Evolutionary conservation across 2,113 vertebrate species (phyloP).

Genomic region (Carettochelys insculpta): DNA sequence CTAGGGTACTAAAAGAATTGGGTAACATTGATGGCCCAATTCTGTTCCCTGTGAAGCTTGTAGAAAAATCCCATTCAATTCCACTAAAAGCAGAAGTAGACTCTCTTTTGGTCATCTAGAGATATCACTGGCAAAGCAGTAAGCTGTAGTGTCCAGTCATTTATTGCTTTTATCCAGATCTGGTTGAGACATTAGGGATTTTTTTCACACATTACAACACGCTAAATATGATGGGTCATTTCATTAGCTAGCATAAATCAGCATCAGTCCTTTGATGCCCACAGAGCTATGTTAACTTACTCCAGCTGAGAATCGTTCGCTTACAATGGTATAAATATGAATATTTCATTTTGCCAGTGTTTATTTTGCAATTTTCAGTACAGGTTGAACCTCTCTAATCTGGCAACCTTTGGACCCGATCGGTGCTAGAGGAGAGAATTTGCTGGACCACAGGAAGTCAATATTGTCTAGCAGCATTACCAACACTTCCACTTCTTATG

Average conservation of each 20-base stretch:
- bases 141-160: background rate
- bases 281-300: background rate
- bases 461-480: too few species aligned
- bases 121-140: background rate
- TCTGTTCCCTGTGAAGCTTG: background rate
- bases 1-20: background rate
- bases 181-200: background rate
- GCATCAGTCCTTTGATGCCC: rapidly evolving
- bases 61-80: background rate
- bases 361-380: background rate
- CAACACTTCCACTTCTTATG: too few species aligned
- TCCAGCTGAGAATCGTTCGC: background rate
- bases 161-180: rapidly evolving
- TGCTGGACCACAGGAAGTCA: too few species aligned
- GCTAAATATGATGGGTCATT: background rate
- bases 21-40: background rate
- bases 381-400: too few species aligned
- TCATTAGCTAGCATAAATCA: background rate
- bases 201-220: background rate
- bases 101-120: background rate
- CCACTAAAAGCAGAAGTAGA: background rate
- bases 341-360: background rate
- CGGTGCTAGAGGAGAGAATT: too few species aligned
- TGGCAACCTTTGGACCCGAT: too few species aligned
- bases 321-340: background rate